Base-by-base conservation (phyloP, 1,140 invertebrate species). In the Procambarus virginalis region DNA sequence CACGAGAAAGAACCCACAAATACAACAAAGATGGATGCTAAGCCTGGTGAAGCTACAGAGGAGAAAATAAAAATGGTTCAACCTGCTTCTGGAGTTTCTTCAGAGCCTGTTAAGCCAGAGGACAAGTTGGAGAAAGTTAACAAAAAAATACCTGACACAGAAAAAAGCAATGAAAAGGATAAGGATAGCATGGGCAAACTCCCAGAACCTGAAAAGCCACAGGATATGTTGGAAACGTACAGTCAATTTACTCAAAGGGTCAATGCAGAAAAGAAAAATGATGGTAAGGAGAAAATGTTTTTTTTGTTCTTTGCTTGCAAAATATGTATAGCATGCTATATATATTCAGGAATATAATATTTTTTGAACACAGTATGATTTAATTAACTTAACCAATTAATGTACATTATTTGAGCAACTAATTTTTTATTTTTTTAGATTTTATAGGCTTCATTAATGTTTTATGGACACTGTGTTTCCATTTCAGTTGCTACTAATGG, bases 171-270 rank as follows among this genome's bases (percentile, higher is more conserved):
- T 48, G 51, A 51, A 20, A 75, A 79, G 70, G 51, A 84, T 14
- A 81, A 46, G 6, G 80, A 60, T 48, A 22, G 14, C 58, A 49
- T 58, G 75, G 55, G 73, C 3, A 85, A 83, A 34, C 20, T 45
- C n/a, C 49, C 68, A 3, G 55, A 86, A 20, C 51, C 58, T 22
- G 90, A 90, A 45, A 89, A 92, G 45, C 12, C 60, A 2, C 64
- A 82, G 22, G 91, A 92, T 70, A 88, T 81, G 6, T 77, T 92
- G 45, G 91, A 92, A 76, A 92, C 91, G 1, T 92, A 92, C 83
- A 92, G 91, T 76, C 91, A 92, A 86, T 92, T 92, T 82, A 90
- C 91, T 76, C 86, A 92, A 84, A 77, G 91, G n/a, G 91, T 92
- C 48, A 86, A 87, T 68, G 90, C 87, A 6, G 91, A 92, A 79